Evolutionary conservation across 2,888 invertebrate genomes (phyloP).

Genomic region (Acleris emargana): DNA sequence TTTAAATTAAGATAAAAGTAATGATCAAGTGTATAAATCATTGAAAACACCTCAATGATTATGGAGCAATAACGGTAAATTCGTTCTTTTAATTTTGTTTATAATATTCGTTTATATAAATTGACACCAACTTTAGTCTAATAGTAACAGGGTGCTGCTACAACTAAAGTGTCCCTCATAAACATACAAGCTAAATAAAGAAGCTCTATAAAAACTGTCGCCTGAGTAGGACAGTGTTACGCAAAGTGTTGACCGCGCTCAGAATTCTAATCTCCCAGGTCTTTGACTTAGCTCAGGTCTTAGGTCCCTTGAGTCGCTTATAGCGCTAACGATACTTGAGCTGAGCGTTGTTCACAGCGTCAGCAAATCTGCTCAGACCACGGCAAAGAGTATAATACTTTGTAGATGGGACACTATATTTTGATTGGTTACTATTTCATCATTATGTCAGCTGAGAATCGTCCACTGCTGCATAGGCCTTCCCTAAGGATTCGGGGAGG

Average conservation of each 20-base stretch:
- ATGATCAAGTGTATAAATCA: too few relatives aligned
- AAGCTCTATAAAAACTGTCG: not conserved
- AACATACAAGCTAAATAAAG: not conserved
- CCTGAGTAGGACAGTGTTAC: not conserved
- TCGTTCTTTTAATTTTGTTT: too few relatives aligned
- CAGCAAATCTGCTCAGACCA: conserved; percentile 21
- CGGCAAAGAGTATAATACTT: not conserved
- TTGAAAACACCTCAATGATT: too few relatives aligned
- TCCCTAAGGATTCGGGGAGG: not conserved
- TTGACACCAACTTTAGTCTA: too few relatives aligned
- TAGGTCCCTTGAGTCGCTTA: conserved; percentile 7
- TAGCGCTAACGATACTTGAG: conserved; percentile 16
- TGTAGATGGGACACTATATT: not conserved
- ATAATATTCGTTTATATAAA: too few relatives aligned
- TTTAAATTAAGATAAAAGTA: too few relatives aligned
- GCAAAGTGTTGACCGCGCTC: conserved; percentile 15
- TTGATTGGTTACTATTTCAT: not conserved
- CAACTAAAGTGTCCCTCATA: too few relatives aligned
- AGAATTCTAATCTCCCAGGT: conserved; percentile 19
- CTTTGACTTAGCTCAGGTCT: conserved; percentile 15
- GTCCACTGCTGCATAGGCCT: too few relatives aligned
- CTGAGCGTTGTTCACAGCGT: conserved; percentile 18
- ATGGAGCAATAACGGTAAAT: too few relatives aligned
- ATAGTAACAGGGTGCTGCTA: too few relatives aligned
- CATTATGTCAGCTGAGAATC: not conserved